These are phyloP conservation scores for Leptinotarsa rubiginosa DNA, from an alignment of 2,888 invertebrate genomes.

Conservation along the genomic window DNA sequence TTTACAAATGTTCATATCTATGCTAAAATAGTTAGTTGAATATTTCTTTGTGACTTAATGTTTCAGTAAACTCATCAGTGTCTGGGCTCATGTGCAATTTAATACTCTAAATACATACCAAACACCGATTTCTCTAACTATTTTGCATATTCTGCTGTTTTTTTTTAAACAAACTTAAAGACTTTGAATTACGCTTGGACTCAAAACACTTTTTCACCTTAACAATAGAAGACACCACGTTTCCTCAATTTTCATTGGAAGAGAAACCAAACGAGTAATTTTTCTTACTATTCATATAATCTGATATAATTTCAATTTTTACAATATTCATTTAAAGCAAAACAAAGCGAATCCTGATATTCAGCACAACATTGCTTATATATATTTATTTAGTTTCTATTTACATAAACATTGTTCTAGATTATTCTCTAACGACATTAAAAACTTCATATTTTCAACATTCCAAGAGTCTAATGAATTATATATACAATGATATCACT, in stretches of 20 bases:
- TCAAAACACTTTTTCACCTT: too few relatives aligned
- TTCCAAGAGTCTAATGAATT: slow-evolving; percentile 14
- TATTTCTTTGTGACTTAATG: not conserved
- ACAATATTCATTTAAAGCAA: not conserved
- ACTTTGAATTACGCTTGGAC: too few relatives aligned
- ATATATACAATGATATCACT: slow-evolving; percentile 32
- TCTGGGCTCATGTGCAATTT: not conserved
- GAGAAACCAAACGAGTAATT: not conserved
- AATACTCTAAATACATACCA: too few relatives aligned
- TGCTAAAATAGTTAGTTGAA: not conserved
- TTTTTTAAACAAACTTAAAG: too few relatives aligned
- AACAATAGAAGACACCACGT: not conserved
- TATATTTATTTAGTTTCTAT: not conserved
- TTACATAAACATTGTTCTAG: slow-evolving; percentile 4
- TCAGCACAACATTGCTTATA: slow-evolving; percentile 1
- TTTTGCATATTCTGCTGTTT: not conserved
- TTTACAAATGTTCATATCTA: not conserved
- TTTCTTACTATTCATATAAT: not conserved
- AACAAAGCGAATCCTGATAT: not conserved
- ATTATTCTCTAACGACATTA: not conserved
- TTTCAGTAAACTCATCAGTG: not conserved
- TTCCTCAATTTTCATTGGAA: not conserved
- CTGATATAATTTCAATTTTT: not conserved
- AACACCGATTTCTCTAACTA: not conserved
- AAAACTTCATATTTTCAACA: slow-evolving; percentile 32